These are phyloP conservation scores for Rhea americana DNA, from an alignment of 2,113 vertebrate genomes.

Conservation along the genomic window DNA sequence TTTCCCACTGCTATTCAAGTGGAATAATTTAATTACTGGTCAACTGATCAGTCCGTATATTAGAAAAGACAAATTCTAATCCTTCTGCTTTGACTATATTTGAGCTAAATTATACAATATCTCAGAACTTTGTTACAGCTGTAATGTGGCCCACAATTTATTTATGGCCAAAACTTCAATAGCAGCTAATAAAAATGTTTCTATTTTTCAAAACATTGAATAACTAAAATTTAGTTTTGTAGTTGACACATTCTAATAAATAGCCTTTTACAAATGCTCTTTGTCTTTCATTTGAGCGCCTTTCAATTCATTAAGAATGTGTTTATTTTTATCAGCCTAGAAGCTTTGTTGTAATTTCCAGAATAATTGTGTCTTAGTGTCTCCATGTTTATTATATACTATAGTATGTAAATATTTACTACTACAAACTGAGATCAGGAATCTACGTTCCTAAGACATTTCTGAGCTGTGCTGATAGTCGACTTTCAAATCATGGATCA, in stretches of 20 bases:
- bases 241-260: not conserved
- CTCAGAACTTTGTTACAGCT: not conserved
- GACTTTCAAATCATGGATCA: not conserved
- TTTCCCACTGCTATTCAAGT: not conserved
- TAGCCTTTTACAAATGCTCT: not conserved
- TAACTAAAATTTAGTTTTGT: not conserved
- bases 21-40: not conserved
- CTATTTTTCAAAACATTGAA: not conserved
- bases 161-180: not conserved
- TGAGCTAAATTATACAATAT: not conserved
- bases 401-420: not conserved
- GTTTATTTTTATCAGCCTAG: not conserved
- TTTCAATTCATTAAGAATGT: not conserved
- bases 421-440: not conserved
- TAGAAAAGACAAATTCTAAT: not conserved
- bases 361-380: not conserved
- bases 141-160: not conserved
- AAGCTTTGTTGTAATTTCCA: not conserved
- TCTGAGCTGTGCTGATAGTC: not conserved
- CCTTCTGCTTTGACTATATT: not conserved
- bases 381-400: not conserved
- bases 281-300: not conserved
- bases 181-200: not conserved
- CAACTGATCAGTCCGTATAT: not conserved
- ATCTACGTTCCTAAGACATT: accelerated